A percentile compares a stretch with the other conserved stretches of the same genome.
Conservation (phyloP, 2,797 vertebrate genomes). For the Nannoperca australis region DNA sequence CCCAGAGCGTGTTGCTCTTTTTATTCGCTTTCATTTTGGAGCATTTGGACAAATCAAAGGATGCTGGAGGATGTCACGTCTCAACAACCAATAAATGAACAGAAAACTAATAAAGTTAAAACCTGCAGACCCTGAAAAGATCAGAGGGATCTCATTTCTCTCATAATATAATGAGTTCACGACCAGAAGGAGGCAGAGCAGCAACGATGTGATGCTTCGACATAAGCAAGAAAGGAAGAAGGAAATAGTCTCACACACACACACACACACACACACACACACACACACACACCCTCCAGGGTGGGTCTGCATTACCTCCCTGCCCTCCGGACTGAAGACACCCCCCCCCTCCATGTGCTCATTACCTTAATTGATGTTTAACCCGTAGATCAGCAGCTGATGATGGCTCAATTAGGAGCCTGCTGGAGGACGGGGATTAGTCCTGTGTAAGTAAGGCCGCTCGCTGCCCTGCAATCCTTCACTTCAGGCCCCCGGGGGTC, state of each 20-base stretch:
- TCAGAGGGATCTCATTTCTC: background rate
- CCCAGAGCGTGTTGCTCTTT: background rate
- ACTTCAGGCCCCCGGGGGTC: conserved; percentile 34
- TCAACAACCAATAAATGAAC: background rate
- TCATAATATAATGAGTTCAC: background rate
- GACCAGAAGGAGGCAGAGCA: background rate
- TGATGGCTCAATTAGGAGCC: conserved; percentile 82
- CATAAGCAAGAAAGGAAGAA: too few relatives aligned
- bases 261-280: too few relatives aligned
- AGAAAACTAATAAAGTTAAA: background rate
- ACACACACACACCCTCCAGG: too few relatives aligned
- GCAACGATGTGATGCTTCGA: background rate
- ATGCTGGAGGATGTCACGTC: background rate
- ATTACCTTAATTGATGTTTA: conserved; percentile 85
- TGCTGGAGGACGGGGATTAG: conserved; percentile 75
- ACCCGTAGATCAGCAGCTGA: conserved; percentile 77
- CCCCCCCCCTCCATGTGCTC: conserved; percentile 49
- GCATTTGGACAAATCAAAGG: too few relatives aligned
- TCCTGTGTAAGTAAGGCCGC: conserved; percentile 56
- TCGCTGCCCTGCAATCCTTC: conserved; percentile 59
- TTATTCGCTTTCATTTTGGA: too few relatives aligned
- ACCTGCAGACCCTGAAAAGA: background rate
- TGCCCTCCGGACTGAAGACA: conserved; percentile 24
- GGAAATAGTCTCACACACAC: too few relatives aligned
- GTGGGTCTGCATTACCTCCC: conserved; percentile 36